Conservation (phyloP, 2,888 invertebrate genomes). For the Laspeyria flexula region DNA sequence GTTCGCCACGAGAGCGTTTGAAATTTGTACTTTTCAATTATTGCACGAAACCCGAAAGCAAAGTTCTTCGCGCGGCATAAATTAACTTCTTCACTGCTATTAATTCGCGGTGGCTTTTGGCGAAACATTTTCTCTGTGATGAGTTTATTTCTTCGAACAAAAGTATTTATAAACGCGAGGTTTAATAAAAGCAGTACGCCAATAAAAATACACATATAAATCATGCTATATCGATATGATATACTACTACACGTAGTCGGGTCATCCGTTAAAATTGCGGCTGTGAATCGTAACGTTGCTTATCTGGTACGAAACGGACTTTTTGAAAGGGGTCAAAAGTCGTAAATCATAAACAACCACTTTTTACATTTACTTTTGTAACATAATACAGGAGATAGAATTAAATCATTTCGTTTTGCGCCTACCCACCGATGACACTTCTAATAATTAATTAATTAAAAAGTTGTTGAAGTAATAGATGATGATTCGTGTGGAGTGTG, state of each 20-base stretch:
- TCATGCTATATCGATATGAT: conserved; percentile 61
- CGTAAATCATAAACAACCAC: conserved; percentile 35
- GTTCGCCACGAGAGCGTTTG: conserved; percentile 53
- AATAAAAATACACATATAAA: conserved; percentile 49
- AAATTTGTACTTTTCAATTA: conserved; percentile 72
- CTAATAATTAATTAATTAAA: no score
- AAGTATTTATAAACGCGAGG: conserved; percentile 44
- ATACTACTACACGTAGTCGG: conserved; percentile 58
- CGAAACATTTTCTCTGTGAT: conserved; percentile 50
- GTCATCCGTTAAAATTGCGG: conserved; percentile 57
- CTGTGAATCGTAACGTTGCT: conserved; percentile 53
- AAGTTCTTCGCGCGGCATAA: conserved; percentile 61
- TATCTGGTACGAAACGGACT: conserved; percentile 58
- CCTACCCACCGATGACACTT: no score
- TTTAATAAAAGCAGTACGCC: conserved; percentile 50
- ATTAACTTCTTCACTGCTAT: conserved; percentile 65
- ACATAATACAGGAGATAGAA: no score
- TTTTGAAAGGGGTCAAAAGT: conserved; percentile 44
- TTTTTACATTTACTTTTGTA: conserved; percentile 18
- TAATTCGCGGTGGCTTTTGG: conserved; percentile 58
- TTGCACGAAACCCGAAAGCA: conserved; percentile 59
- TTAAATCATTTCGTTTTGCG: background rate
- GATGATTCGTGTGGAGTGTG: conserved; percentile 19
- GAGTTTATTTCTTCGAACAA: conserved; percentile 45
- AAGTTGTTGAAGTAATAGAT: background rate